These are phyloP conservation scores for Phyllotis vaccarum DNA, from an alignment of 2,797 vertebrate genomes.

Conservation along the genomic window DNA sequence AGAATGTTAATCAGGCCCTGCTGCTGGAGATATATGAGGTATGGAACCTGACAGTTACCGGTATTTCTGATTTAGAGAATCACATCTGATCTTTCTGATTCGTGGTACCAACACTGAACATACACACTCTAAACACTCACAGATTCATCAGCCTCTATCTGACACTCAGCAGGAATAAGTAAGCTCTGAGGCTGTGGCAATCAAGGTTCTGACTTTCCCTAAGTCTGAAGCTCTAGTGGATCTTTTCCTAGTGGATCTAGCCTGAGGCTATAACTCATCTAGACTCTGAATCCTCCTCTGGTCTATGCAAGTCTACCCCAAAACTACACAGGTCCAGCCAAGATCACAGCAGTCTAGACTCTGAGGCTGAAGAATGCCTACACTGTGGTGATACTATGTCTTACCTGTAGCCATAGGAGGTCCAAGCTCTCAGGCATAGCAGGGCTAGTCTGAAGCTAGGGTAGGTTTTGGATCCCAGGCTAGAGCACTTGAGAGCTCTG, in stretches of 20 bases:
- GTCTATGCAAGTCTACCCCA: neutral
- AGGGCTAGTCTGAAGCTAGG: neutral
- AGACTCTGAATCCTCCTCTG: neutral
- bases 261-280: neutral
- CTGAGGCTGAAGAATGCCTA: neutral
- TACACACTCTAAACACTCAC: neutral
- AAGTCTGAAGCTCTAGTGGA: neutral
- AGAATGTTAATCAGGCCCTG: neutral
- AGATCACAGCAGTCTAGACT: neutral
- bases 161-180: neutral
- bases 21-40: accelerated
- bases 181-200: neutral
- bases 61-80: neutral
- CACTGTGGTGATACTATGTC: neutral
- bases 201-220: neutral
- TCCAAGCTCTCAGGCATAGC: neutral
- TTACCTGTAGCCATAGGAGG: neutral
- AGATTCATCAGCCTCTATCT: neutral
- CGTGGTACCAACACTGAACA: neutral
- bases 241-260: neutral
- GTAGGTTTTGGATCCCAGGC: neutral
- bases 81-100: neutral
- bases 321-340: neutral
- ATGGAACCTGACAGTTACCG: no score
- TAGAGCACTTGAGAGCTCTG: neutral